Conservation (phyloP, 2,797 vertebrate species). For the Hydrophis major region DNA sequence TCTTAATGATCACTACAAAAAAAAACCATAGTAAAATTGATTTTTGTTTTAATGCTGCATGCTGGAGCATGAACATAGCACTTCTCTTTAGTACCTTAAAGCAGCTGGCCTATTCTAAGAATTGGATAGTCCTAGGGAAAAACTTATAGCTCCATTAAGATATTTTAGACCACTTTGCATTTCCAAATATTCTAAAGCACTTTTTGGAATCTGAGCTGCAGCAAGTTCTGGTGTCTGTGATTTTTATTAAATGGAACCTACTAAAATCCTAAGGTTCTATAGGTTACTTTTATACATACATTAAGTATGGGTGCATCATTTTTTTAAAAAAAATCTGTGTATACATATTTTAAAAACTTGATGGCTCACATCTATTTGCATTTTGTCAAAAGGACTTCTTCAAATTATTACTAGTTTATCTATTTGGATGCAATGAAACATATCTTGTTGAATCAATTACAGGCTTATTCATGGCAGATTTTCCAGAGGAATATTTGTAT, state of each 20-base stretch:
- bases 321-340: not conserved
- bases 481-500: slow-evolving; percentile 30
- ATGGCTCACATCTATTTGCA: slow-evolving; percentile 33
- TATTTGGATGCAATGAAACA: slow-evolving; percentile 52
- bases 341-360: not conserved
- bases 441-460: slow-evolving; percentile 45
- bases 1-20: too few relatives aligned
- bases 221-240: not conserved
- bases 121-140: not conserved
- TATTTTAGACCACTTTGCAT: not conserved
- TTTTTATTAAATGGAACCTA: not conserved
- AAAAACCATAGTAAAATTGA: not conserved
- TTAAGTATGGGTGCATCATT: not conserved
- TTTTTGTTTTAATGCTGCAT: not conserved
- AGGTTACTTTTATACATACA: not conserved
- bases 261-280: not conserved
- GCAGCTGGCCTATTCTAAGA: not conserved
- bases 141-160: not conserved
- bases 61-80: not conserved
- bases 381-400: slow-evolving; percentile 38
- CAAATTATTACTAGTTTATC: slow-evolving; percentile 49
- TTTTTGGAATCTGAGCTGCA: not conserved
- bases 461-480: slow-evolving; percentile 53
- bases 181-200: not conserved
- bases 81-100: not conserved